Evolutionary conservation across 2,888 invertebrate genomes (phyloP).

Genomic region (Caenorhabditis angaria): DNA sequence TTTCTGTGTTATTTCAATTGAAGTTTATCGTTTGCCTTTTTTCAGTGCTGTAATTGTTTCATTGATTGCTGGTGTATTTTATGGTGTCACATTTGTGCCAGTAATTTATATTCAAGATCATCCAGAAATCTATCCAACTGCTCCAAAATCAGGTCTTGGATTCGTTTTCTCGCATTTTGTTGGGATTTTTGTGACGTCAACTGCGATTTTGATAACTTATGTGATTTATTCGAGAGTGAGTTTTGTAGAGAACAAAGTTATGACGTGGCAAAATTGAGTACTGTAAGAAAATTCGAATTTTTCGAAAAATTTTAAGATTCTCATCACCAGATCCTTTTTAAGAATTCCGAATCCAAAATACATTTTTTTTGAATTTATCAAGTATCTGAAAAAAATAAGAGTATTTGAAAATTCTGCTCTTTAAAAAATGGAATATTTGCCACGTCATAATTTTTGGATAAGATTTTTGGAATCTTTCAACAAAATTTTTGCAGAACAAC

Average conservation of each 20-base stretch:
- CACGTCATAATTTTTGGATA: too few relatives aligned
- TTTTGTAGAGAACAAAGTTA: not conserved
- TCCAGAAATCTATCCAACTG: conserved; percentile 52
- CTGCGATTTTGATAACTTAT: conserved; percentile 71
- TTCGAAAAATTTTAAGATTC: not conserved
- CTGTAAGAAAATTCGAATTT: not conserved
- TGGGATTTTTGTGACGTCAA: conserved; percentile 74
- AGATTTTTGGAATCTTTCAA: too few relatives aligned
- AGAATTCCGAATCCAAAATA: too few relatives aligned
- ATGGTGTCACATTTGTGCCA: conserved; percentile 75
- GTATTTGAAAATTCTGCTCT: too few relatives aligned
- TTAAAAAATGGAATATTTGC: too few relatives aligned
- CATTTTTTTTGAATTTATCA: too few relatives aligned
- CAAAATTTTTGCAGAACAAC: conserved; percentile 70
- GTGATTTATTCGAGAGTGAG: conserved; percentile 20
- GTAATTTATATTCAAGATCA: conserved; percentile 74
- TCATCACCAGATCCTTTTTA: too few relatives aligned
- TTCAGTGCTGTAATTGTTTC: conserved; percentile 73
- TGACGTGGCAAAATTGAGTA: not conserved
- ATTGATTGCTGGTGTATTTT: conserved; percentile 74
- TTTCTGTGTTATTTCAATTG: not conserved
- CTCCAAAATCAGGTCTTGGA: conserved; percentile 63
- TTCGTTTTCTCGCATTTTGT: conserved; percentile 75
- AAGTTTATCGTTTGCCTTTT: not conserved
- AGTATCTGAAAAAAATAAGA: too few relatives aligned